phyloP scores from a whole-genome alignment of 2,888 invertebrate genomes.

The Cephus nigrinus region DNA sequence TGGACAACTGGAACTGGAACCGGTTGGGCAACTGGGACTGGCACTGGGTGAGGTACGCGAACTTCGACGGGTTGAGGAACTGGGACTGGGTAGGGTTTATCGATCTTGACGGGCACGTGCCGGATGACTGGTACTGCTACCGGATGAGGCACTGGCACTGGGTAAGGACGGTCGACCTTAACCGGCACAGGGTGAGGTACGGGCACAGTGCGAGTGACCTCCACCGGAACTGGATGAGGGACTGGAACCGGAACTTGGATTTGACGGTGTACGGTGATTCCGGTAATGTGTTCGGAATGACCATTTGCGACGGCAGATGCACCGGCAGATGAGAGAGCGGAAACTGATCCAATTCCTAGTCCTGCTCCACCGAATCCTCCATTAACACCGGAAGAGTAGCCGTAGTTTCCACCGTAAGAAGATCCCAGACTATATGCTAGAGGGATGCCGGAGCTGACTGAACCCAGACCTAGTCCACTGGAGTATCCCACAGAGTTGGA shows the following conservation, averaged over 20 bases:
- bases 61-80: constrained; percentile 35
- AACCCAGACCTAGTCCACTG: constrained; percentile 8
- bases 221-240: constrained; percentile 45
- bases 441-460: constrained; percentile 2
- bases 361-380: too few relatives aligned
- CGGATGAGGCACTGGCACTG: constrained; percentile 37
- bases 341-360: too few relatives aligned
- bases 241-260: constrained; percentile 39
- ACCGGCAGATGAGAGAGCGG: too few relatives aligned
- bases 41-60: constrained; percentile 42
- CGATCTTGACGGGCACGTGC: constrained; percentile 42
- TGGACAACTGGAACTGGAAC: constrained; percentile 40
- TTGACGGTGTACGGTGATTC: constrained; percentile 42
- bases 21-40: constrained; percentile 37
- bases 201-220: constrained; percentile 40
- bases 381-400: too few relatives aligned
- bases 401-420: too few relatives aligned
- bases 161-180: constrained; percentile 42
- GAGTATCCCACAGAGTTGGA: background rate
- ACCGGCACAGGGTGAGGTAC: constrained; percentile 42
- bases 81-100: constrained; percentile 43
- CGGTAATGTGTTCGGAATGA: constrained; percentile 36
- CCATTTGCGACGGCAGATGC: constrained; percentile 1
- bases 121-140: constrained; percentile 42
- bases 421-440: too few relatives aligned